Evolutionary conservation across 2,888 invertebrate species (phyloP).

Genomic region (Harpalus rubripes): DNA sequence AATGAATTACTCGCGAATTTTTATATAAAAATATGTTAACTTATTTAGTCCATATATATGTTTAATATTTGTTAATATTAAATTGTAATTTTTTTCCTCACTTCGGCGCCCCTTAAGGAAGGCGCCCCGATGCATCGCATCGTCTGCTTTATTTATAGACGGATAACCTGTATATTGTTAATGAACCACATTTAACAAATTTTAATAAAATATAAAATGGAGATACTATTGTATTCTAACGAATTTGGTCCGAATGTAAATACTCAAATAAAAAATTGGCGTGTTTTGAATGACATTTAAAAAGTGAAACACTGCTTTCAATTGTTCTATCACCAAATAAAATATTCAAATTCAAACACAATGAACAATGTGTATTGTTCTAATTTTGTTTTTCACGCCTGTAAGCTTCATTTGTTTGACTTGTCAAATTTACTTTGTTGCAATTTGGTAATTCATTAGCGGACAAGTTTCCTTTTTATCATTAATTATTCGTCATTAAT

Average conservation of each 20-base stretch:
- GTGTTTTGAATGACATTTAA: constrained; percentile 13
- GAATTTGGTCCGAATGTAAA: not conserved
- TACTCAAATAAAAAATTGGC: not conserved
- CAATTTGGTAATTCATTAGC: not conserved
- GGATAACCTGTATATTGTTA: too few species aligned
- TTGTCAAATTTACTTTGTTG: not conserved
- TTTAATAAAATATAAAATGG: not conserved
- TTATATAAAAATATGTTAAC: too few species aligned
- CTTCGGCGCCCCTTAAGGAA: too few species aligned
- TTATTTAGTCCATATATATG: too few species aligned
- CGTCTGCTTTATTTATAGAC: too few species aligned
- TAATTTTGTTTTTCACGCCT: constrained; percentile 31
- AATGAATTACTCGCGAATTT: too few species aligned
- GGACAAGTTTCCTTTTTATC: not conserved
- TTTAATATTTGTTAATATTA: too few species aligned
- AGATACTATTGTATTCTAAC: not conserved
- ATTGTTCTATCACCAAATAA: constrained; percentile 29
- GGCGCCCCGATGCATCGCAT: too few species aligned
- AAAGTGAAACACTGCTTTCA: constrained; percentile 35
- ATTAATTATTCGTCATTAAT: constrained; percentile 1
- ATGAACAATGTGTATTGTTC: constrained; percentile 37
- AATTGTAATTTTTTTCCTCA: too few species aligned
- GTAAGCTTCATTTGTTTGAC: not conserved
- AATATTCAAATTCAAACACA: constrained; percentile 19
- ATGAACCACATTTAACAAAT: not conserved